These are phyloP conservation scores for Acrobasis repandana DNA, from an alignment of 2,888 invertebrate genomes.

Conservation along the genomic window DNA sequence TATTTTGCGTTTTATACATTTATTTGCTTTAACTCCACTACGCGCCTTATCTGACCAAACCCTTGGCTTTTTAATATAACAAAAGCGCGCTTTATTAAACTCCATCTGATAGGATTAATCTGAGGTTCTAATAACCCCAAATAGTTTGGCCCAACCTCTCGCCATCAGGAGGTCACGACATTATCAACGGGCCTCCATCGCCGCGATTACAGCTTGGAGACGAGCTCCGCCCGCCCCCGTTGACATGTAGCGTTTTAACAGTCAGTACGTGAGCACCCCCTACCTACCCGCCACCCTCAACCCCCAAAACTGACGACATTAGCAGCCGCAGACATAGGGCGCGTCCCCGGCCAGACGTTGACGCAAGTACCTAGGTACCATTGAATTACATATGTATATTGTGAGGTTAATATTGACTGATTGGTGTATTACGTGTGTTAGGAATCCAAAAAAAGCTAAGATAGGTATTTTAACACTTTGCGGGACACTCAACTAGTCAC, in stretches of 20 bases:
- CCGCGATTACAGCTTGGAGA: conserved; percentile 60
- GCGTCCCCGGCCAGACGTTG: conserved; percentile 70
- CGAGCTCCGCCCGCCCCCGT: conserved; percentile 62
- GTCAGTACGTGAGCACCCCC: conserved; percentile 68
- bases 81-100: conserved; percentile 19
- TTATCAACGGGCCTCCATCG: conserved; percentile 69
- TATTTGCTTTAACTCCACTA: not conserved
- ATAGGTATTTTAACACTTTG: not conserved
- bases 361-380: conserved; percentile 56
- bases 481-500: no score
- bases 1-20: not conserved
- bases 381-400: conserved; percentile 16
- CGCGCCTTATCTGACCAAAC: conserved; percentile 2
- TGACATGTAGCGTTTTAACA: conserved; percentile 82
- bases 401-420: conserved; percentile 10
- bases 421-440: not conserved
- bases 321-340: conserved; percentile 80
- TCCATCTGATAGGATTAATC: conserved; percentile 26
- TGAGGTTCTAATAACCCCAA: conserved; percentile 36
- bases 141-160: conserved; percentile 44
- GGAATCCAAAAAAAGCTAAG: not conserved
- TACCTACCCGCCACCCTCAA: conserved; percentile 36
- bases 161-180: conserved; percentile 66
- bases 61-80: conserved; percentile 19
- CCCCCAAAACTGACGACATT: conserved; percentile 76